Conservation (phyloP, 2,113 vertebrate genomes). For the Apistogramma diplotaenia region DNA sequence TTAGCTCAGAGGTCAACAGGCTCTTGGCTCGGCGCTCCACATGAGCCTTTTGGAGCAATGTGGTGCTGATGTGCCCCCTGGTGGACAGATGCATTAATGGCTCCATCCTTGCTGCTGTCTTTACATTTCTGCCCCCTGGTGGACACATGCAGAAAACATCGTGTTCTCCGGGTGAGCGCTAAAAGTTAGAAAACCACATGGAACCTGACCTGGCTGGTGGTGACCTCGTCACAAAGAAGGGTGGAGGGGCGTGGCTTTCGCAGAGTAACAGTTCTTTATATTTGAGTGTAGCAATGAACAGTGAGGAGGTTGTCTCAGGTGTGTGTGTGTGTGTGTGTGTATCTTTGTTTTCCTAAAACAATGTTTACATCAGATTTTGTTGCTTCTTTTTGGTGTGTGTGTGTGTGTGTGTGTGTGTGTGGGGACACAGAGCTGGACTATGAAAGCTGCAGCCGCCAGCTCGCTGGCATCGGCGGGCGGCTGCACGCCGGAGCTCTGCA, state of each 20-base stretch:
- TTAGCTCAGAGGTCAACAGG: not conserved
- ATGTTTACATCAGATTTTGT: conserved; percentile 70
- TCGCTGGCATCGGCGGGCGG: not conserved
- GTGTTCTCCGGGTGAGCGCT: not conserved
- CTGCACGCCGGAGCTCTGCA: conserved; percentile 67
- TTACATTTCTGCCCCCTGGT: not conserved
- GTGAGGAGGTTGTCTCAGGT: conserved; percentile 51
- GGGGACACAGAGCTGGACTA: conserved; percentile 59
- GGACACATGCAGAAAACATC: not conserved
- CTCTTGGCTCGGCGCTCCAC: not conserved
- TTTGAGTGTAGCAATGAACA: not conserved
- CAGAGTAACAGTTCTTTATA: not conserved
- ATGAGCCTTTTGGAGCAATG: not conserved
- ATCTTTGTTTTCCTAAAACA: conserved; percentile 33
- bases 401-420: not conserved
- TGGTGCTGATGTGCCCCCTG: not conserved
- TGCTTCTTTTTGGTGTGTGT: not conserved
- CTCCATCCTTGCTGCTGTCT: too few species aligned
- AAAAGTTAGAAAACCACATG: too few species aligned
- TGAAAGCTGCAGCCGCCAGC: conserved; percentile 70
- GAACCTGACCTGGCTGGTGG: not conserved
- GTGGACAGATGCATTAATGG: not conserved
- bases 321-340: conserved; percentile 14
- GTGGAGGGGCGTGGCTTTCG: not conserved
- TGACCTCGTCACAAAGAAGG: not conserved